Conservation (phyloP, 1,140 invertebrate genomes). For the Pomacea maculata region DNA sequence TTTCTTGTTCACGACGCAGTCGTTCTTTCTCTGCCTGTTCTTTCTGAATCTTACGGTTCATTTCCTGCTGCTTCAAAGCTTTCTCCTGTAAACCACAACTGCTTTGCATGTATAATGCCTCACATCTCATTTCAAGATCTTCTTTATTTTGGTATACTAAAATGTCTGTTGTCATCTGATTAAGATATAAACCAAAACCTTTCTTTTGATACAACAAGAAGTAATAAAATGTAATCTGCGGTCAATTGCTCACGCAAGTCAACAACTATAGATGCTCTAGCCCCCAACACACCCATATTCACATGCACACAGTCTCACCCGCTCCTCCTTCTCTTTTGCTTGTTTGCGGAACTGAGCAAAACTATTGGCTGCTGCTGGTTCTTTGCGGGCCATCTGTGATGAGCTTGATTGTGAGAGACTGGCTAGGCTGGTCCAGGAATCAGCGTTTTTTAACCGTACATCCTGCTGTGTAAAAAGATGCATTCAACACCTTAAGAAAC, state of each 20-base stretch:
- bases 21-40: conserved; percentile 86
- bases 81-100: conserved; percentile 71
- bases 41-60: conserved; percentile 79
- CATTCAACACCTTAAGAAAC: background rate
- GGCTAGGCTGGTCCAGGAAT: conserved; percentile 90
- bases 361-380: conserved; percentile 67
- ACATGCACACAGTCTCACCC: conserved; percentile 66
- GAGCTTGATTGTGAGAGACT: background rate
- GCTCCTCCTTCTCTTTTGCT: conserved; percentile 92
- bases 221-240: too few species aligned
- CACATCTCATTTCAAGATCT: background rate
- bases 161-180: too few species aligned
- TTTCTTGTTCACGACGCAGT: conserved; percentile 84
- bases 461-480: conserved; percentile 37
- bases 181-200: too few species aligned
- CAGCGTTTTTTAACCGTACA: conserved; percentile 79
- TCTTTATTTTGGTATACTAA: background rate
- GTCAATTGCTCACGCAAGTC: too few species aligned
- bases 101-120: background rate
- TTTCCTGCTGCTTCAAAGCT: conserved; percentile 83
- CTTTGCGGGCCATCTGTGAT: conserved; percentile 34
- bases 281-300: too few species aligned
- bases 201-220: too few species aligned
- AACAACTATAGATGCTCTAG: too few species aligned
- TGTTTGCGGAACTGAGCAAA: conserved; percentile 91